Evolutionary conservation across 2,888 invertebrate genomes (phyloP).

Genomic region (Temnothorax unifasciatus): DNA sequence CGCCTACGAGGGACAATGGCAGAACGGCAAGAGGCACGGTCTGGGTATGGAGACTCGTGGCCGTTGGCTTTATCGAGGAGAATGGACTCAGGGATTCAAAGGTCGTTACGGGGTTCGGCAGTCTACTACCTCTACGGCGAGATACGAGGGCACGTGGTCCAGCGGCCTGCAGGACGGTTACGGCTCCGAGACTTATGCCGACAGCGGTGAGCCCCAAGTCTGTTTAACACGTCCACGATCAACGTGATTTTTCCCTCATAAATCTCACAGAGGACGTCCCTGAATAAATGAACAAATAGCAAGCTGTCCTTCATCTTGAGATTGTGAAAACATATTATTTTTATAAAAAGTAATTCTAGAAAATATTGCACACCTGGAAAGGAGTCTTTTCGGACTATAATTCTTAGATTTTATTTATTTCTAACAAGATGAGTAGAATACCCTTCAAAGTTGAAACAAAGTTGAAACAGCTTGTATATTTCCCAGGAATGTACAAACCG

Average conservation of each 20-base stretch:
- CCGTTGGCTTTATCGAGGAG: slow-evolving; percentile 98
- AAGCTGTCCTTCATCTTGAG: neutral
- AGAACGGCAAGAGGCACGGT: slow-evolving; percentile 99
- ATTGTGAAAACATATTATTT: neutral
- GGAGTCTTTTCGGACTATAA: neutral
- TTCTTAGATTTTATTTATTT: neutral
- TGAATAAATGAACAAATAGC: neutral
- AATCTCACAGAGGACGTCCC: neutral
- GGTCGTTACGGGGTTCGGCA: slow-evolving; percentile 99
- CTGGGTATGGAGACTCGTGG: slow-evolving; percentile 99
- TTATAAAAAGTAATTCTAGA: neutral
- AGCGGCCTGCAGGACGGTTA: slow-evolving; percentile 99
- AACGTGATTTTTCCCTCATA: neutral
- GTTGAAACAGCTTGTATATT: neutral
- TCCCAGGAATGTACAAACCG: neutral
- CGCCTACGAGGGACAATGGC: slow-evolving; percentile 99
- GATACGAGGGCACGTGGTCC: slow-evolving; percentile 99
- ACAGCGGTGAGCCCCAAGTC: slow-evolving; percentile 94
- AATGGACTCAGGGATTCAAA: slow-evolving; percentile 99
- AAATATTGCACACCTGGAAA: neutral
- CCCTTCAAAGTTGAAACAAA: neutral
- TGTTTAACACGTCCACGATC: neutral
- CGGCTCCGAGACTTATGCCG: slow-evolving; percentile 99
- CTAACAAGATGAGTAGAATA: neutral
- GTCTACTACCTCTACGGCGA: slow-evolving; percentile 97